Evolutionary conservation across 2,113 vertebrate species (phyloP).

Genomic region (Hippopotamus amphibius): DNA sequence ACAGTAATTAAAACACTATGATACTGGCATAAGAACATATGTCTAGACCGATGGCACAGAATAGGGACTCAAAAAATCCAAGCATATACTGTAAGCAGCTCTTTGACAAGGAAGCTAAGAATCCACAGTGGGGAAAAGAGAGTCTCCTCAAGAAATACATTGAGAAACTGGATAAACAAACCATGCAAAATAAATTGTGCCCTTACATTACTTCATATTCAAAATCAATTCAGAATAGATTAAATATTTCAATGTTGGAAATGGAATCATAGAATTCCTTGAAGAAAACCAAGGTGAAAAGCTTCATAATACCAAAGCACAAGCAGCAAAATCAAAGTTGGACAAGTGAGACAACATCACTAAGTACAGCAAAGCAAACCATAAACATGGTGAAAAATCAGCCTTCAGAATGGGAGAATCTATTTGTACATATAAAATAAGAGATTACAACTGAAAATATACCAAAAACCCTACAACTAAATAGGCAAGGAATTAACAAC

Average conservation of each 20-base stretch:
- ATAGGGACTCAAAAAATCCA: background rate
- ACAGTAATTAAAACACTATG: background rate
- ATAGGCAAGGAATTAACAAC: background rate
- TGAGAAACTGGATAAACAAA: background rate
- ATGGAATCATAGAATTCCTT: background rate
- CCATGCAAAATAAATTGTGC: background rate
- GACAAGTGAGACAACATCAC: background rate
- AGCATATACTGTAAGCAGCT: background rate
- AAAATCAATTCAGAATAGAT: background rate
- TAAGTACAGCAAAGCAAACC: background rate
- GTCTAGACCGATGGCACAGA: background rate
- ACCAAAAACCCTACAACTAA: background rate
- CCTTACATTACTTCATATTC: background rate
- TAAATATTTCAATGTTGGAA: background rate
- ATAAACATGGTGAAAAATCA: background rate
- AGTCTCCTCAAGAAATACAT: background rate
- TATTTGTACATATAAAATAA: no score
- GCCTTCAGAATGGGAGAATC: background rate
- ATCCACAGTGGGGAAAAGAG: background rate
- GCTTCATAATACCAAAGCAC: background rate
- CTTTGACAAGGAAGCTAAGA: background rate
- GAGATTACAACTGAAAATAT: background rate
- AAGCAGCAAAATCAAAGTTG: background rate
- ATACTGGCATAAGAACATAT: background rate
- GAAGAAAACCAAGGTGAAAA: background rate